Evolutionary conservation across 2,888 invertebrate genomes (phyloP), one percentile per base, ranked within the genome.

Genomic region (Tenthredo amoena): DNA sequence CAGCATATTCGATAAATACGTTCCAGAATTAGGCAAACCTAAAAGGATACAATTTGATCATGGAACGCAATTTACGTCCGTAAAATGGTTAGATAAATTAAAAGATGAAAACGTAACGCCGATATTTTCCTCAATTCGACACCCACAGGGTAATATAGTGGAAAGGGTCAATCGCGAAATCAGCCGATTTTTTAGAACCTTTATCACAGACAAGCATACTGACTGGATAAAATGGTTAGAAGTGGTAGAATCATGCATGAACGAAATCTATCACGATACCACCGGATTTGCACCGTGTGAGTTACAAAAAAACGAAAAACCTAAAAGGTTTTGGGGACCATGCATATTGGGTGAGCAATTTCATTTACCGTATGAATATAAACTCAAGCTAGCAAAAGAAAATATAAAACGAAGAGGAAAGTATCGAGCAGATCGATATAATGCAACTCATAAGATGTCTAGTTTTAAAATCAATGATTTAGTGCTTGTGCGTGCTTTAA

Each of bases 401-500:
- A 34, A 34, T 10, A 71, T 71, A 34, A 21, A 34, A 37, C 0
- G 18, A 15, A 71, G 31, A 37, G 71, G 71, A 15, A 71, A 71
- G 15, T 31, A 31, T 34, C 31, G 71, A 34, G 34, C 71, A 34
- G 71, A 71, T 34, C 26, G 37, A 15, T 71, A 18, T n/a, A 71
- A 71, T 26, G 26, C 26, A 26, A 26, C 26, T 26, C 26, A 26
- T 26, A 26, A 26, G 26, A 26, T 26, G 26, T 37, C 31, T n/a
- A n/a, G 26, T 0, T 86, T 71, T 21, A 21, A 72, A 7, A 55
- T 74, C 12, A 86, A 83, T 4, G 85, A 87, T n/a, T 40, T 84
- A 15, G 86, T 87, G 1, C 18, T 88, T 0, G 82, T 85, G 0
- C 76, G 81, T n/a, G 85, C 86, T 0, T 72, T 76, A 18, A 87